Conservation (phyloP, 2,113 vertebrate genomes). For the Chamaea fasciata region DNA sequence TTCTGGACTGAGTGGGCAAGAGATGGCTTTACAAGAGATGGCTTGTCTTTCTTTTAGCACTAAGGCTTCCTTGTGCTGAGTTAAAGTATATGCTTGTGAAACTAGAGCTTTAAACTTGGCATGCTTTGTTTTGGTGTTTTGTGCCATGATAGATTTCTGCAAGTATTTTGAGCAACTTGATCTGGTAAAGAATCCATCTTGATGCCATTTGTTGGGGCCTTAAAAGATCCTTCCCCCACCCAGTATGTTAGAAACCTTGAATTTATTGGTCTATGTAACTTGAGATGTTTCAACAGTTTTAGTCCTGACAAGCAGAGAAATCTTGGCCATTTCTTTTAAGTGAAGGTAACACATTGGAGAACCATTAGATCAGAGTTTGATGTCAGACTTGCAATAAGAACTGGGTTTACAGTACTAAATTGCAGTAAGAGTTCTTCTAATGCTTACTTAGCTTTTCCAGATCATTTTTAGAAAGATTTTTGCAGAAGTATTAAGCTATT, state of each 20-base stretch:
- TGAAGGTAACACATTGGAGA: neutral
- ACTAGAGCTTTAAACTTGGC: neutral
- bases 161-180: neutral
- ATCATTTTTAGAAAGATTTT: neutral
- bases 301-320: neutral
- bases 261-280: neutral
- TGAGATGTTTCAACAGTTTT: neutral
- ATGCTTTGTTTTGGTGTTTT: neutral
- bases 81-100: neutral
- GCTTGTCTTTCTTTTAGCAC: neutral
- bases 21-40: neutral
- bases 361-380: neutral
- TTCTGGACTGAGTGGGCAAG: neutral
- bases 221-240: neutral
- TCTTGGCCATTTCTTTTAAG: neutral
- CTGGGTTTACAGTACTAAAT: rapidly evolving
- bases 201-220: neutral
- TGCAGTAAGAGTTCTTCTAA: neutral
- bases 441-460: neutral
- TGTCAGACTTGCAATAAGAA: neutral
- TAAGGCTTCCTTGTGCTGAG: neutral
- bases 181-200: neutral
- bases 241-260: neutral
- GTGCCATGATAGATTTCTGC: neutral
- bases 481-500: neutral